These are phyloP conservation scores for Brachionus asplanchnoidis DNA, from an alignment of 1,140 invertebrate genomes.

Conservation along the genomic window DNA sequence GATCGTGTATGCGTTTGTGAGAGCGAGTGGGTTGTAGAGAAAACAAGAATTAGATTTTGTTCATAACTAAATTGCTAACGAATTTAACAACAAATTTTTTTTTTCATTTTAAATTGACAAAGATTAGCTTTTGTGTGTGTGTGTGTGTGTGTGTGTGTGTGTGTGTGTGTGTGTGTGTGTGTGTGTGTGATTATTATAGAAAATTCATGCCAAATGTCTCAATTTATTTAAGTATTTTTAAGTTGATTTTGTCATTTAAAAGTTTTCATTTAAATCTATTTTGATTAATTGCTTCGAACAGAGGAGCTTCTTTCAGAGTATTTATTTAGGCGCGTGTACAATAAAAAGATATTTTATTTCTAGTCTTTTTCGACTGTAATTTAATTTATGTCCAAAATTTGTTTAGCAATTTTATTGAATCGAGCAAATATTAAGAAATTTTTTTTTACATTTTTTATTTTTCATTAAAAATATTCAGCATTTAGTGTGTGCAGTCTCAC, in stretches of 20 bases:
- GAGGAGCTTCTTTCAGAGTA: not conserved
- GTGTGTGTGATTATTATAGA: not conserved
- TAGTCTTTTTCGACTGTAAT: not conserved
- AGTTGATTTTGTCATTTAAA: not conserved
- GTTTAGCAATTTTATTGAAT: not conserved
- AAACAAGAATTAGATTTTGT: not conserved
- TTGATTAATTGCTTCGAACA: not conserved
- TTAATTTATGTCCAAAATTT: not conserved
- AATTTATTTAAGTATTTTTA: not conserved
- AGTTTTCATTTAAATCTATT: not conserved
- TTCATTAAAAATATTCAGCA: not conserved
- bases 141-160: not conserved
- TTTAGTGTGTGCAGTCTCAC: too few relatives aligned
- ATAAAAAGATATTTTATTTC: not conserved
- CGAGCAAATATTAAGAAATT: not conserved
- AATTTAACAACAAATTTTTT: not conserved
- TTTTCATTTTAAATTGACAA: not conserved
- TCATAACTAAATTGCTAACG: not conserved
- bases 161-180: not conserved
- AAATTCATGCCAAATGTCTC: not conserved
- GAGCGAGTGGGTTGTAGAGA: not conserved
- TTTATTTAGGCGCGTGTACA: not conserved
- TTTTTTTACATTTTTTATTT: not conserved
- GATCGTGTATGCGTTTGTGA: too few relatives aligned
- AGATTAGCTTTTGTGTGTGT: not conserved